phyloP scores from a whole-genome alignment of 2,797 vertebrate genomes.

The Enteromius anoplus region DNA sequence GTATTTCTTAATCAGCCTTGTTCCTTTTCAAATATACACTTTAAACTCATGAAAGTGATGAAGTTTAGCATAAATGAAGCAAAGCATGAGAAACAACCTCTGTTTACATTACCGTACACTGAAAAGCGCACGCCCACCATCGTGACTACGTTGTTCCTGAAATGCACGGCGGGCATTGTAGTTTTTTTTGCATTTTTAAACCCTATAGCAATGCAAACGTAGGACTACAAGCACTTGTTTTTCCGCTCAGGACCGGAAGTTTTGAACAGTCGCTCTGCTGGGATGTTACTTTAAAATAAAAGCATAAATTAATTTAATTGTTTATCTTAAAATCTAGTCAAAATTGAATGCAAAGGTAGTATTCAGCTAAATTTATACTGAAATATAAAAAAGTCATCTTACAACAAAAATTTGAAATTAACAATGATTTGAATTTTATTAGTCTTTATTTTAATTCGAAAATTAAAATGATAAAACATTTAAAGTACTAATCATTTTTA shows the following conservation, averaged over 20 bases:
- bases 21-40: neutral
- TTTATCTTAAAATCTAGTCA: neutral
- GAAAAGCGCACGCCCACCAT: neutral
- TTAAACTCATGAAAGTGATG: neutral
- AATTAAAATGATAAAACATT: neutral
- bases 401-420: neutral
- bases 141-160: neutral
- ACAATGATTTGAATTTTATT: neutral
- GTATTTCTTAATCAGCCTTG: neutral
- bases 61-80: neutral
- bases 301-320: neutral
- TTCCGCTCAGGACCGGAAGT: conserved; percentile 28
- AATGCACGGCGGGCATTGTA: conserved; percentile 15
- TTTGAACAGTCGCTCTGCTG: neutral
- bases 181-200: conserved; percentile 11
- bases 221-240: neutral
- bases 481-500: neutral
- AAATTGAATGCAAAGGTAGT: neutral
- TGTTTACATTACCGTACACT: neutral
- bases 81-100: neutral
- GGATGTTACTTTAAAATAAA: conserved; percentile 19
- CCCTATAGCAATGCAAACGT: neutral
- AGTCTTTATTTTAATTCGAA: neutral
- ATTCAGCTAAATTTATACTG: neutral
- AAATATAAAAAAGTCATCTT: neutral